Evolutionary conservation across 2,797 vertebrate genomes (phyloP).

Genomic region (Avahi laniger): DNA sequence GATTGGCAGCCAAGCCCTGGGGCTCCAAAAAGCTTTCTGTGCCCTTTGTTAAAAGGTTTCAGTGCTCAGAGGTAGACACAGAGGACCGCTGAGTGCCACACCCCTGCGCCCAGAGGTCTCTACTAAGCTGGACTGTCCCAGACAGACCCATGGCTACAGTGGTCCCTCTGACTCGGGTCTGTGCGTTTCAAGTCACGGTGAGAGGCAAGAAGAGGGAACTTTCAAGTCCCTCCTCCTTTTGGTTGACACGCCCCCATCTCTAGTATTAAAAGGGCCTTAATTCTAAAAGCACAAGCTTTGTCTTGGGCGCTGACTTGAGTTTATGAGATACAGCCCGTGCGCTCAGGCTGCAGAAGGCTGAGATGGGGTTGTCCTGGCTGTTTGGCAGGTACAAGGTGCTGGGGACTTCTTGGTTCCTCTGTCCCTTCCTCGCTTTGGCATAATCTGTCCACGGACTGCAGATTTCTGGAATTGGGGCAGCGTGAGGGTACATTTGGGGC

Average conservation of each 20-base stretch:
- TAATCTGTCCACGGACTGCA: not conserved
- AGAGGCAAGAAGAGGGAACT: not conserved
- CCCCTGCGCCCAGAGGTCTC: fast-evolving
- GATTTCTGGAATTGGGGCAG: not conserved
- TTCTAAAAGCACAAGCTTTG: not conserved
- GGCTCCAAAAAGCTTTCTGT: not conserved
- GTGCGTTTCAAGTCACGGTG: not conserved
- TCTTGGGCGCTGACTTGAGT: not conserved
- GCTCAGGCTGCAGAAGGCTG: not conserved
- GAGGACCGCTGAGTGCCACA: not conserved
- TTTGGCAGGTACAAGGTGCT: not conserved
- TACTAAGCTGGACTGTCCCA: not conserved
- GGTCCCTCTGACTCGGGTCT: not conserved
- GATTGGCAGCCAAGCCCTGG: not conserved
- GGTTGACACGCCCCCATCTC: constrained; percentile 35
- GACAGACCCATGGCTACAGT: not conserved
- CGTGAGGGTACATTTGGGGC: not conserved
- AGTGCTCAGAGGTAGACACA: not conserved
- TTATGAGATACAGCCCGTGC: not conserved
- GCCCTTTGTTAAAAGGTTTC: not conserved
- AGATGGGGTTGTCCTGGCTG: not conserved
- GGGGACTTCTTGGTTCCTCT: not conserved
- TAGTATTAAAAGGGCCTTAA: constrained; percentile 30
- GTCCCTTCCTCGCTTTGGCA: too few relatives aligned
- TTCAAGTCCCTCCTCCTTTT: not conserved